These are phyloP conservation scores for Drosophila cardini DNA, from an alignment of 1,140 invertebrate species.

Conservation along the genomic window DNA sequence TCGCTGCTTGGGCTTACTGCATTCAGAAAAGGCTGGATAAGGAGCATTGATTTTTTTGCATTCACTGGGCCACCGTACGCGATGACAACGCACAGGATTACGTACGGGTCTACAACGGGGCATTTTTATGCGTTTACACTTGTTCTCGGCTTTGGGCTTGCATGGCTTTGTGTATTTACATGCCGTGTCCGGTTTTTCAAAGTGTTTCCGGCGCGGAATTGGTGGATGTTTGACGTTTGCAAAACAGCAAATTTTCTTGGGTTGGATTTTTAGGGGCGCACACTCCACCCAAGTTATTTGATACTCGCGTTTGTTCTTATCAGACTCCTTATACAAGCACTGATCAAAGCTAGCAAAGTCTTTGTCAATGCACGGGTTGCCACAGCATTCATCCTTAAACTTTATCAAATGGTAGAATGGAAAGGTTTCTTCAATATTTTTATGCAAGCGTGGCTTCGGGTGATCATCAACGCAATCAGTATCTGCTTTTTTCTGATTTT, in stretches of 20 bases:
- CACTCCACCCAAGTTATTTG: conserved; percentile 71
- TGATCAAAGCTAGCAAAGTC: conserved; percentile 28
- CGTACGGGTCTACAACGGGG: conserved; percentile 20
- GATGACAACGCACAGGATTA: conserved; percentile 1
- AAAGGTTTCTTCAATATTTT: conserved; percentile 18
- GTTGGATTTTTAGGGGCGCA: conserved; percentile 53
- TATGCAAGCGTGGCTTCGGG: background rate
- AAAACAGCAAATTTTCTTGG: conserved; percentile 65
- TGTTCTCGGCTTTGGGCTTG: background rate
- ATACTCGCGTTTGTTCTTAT: conserved; percentile 60
- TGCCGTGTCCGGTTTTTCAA: conserved; percentile 7
- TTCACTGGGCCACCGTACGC: background rate
- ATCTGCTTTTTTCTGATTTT: background rate
- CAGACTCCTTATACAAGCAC: conserved; percentile 41
- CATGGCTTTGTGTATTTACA: conserved; percentile 31
- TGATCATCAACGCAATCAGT: background rate
- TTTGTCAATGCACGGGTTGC: background rate
- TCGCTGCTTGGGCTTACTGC: background rate
- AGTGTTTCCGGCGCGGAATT: conserved; percentile 31
- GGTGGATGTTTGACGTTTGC: conserved; percentile 5
- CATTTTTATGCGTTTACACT: conserved; percentile 13
- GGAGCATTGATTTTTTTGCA: conserved; percentile 42
- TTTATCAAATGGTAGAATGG: conserved; percentile 42
- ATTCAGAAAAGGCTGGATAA: conserved; percentile 54
- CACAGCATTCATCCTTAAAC: conserved; percentile 33